Evolutionary conservation across 2,888 invertebrate species (phyloP), one percentile per base, ranked within the genome.

Genomic region (Drosophila tanythrix): DNA sequence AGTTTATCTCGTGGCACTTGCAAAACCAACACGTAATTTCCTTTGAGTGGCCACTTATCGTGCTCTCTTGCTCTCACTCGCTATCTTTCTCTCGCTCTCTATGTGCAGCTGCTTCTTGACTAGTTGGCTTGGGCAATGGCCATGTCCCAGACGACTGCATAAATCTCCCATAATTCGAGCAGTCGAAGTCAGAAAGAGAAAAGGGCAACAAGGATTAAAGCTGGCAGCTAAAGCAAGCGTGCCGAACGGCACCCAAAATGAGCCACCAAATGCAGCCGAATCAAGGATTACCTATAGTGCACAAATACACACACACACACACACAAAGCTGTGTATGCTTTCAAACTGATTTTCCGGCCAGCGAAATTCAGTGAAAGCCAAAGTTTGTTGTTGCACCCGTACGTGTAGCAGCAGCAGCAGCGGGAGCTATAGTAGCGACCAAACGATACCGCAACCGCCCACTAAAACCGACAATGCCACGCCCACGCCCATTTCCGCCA

Each of bases 311-410:
- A 65, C 48, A 55, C 27, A 55, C 27, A 60, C 21, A 67, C 65
- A 52, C 55, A 51, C 40, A 64, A 38, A 62, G 40, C 40, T 60
- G 65, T 33, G 68, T 68, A 63, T 69, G 69, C 81, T 83, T 82
- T 65, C 66, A 72, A 78, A 82, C 69, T 67, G 72, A 56, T 73
- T 86, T 79, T 69, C 67, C 67, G 69, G 62, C 74, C 62, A 67
- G 74, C 78, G 83, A 84, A 88, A 88, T 84, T 86, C 82, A 87
- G 86, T 82, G 86, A 87, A 87, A 88, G 73, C 74, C 74, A 82
- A 87, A 87, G 84, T 87, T 84, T 78, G 81, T 76, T 83, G 80
- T 76, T 81, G 70, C 74, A 88, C 78, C 58, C 83, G 80, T 81
- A 79, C 86, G 82, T 85, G 81, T 65, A 69, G 74, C 79, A 74